These are phyloP conservation scores for Dicrostonyx torquatus DNA, from an alignment of 2,797 vertebrate species.

Conservation along the genomic window DNA sequence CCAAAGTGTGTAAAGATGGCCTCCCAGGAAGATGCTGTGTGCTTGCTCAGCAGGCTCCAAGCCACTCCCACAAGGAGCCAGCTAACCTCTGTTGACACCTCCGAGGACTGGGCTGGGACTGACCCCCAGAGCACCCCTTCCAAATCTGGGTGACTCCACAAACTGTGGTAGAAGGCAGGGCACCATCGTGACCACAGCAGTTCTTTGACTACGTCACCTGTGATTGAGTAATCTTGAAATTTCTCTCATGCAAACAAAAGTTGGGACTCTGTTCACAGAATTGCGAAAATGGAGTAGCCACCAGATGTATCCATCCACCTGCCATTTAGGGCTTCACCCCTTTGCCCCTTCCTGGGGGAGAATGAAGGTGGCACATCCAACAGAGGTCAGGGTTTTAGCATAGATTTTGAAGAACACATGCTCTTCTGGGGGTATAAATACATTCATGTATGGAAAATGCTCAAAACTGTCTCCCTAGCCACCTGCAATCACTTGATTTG, in stretches of 20 bases:
- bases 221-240: not conserved
- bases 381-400: not conserved
- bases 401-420: not conserved
- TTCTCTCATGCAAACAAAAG: constrained; percentile 5
- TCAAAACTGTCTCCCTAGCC: not conserved
- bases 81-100: not conserved
- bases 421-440: not conserved
- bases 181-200: not conserved
- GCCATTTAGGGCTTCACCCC: not conserved
- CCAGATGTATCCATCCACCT: not conserved
- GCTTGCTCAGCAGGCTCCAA: constrained; percentile 24
- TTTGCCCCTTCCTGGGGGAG: not conserved
- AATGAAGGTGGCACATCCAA: not conserved
- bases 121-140: not conserved
- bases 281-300: not conserved
- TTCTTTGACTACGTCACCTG: not conserved
- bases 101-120: not conserved
- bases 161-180: not conserved
- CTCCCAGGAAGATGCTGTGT: constrained; percentile 59
- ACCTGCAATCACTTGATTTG: not conserved
- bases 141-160: not conserved
- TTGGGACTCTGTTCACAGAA: not conserved
- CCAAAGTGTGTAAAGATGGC: constrained; percentile 76
- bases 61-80: not conserved
- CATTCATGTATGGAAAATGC: not conserved